phyloP scores from a whole-genome alignment of 1,140 invertebrate genomes.

The Drosophila pectinifera region DNA sequence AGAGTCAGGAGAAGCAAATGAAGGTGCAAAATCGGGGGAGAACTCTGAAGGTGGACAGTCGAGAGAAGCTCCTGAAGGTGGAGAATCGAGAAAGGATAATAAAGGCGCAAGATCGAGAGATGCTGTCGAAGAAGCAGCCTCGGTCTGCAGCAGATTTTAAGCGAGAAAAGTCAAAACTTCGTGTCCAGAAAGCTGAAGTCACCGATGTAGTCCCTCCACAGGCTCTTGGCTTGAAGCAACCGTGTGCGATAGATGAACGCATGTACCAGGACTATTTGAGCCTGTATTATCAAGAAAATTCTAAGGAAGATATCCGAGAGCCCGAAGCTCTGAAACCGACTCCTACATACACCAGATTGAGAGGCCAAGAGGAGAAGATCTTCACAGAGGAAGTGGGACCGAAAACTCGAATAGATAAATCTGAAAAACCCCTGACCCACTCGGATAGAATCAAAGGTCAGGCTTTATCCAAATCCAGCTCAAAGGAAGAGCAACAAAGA shows the following conservation, averaged over 20 bases:
- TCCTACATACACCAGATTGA: conserved; percentile 33
- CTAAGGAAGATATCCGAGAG: not conserved
- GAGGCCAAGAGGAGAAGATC: not conserved
- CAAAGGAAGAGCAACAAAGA: not conserved
- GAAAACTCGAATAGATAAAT: not conserved
- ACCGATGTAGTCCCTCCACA: not conserved
- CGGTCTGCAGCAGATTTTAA: not conserved
- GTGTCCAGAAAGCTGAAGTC: too few species aligned
- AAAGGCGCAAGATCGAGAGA: not conserved
- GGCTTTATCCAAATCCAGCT: not conserved
- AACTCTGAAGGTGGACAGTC: too few species aligned
- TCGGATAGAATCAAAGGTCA: not conserved
- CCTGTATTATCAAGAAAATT: conserved; percentile 4
- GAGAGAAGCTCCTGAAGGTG: not conserved
- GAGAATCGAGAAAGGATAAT: not conserved
- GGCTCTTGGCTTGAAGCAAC: not conserved
- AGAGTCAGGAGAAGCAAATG: not conserved
- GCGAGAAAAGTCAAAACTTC: not conserved
- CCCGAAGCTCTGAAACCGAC: not conserved
- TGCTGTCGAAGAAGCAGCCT: not conserved
- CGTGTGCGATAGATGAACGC: not conserved
- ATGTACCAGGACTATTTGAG: conserved; percentile 9
- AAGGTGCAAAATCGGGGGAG: not conserved
- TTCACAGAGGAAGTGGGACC: not conserved
- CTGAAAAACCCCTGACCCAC: not conserved